Percentiles rank a stretch among this genome's conserved stretches.
Conservation (phyloP, 2,888 invertebrate genomes). For the Lasioglossum lativentre region DNA sequence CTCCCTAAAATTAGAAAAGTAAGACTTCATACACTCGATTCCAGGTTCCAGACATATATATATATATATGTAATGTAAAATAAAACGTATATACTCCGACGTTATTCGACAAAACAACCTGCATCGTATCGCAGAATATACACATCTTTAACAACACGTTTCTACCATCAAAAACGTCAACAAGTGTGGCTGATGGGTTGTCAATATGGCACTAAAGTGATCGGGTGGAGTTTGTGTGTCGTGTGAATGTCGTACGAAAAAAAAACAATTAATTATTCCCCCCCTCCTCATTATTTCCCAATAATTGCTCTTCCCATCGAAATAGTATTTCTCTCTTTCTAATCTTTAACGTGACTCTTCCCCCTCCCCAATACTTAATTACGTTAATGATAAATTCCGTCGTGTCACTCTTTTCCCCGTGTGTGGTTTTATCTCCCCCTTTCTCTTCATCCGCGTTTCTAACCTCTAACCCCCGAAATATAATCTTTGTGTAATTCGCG, state of each 20-base stretch:
- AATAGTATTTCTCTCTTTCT: slow-evolving; percentile 1
- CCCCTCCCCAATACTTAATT: slow-evolving; percentile 26
- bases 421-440: not conserved
- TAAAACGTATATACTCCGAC: slow-evolving; percentile 61
- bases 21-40: not conserved
- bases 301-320: not conserved
- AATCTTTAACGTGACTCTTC: not conserved
- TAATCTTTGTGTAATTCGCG: slow-evolving; percentile 18
- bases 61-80: slow-evolving; percentile 62
- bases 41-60: not conserved
- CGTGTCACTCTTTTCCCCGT: not conserved
- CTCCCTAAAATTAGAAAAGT: not conserved
- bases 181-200: slow-evolving; percentile 72
- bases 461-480: slow-evolving; percentile 10
- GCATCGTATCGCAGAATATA: slow-evolving; percentile 70
- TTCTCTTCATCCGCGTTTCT: not conserved
- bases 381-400: slow-evolving; percentile 45
- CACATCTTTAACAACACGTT: slow-evolving; percentile 74
- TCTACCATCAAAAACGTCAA: slow-evolving; percentile 73
- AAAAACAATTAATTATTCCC: slow-evolving; percentile 28
- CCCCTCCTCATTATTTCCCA: not conserved
- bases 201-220: slow-evolving; percentile 79
- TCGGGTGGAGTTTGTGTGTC: slow-evolving; percentile 63
- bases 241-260: slow-evolving; percentile 60
- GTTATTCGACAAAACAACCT: slow-evolving; percentile 70